Conservation (phyloP, 2,888 invertebrate species). For the Phorcus lineatus region DNA sequence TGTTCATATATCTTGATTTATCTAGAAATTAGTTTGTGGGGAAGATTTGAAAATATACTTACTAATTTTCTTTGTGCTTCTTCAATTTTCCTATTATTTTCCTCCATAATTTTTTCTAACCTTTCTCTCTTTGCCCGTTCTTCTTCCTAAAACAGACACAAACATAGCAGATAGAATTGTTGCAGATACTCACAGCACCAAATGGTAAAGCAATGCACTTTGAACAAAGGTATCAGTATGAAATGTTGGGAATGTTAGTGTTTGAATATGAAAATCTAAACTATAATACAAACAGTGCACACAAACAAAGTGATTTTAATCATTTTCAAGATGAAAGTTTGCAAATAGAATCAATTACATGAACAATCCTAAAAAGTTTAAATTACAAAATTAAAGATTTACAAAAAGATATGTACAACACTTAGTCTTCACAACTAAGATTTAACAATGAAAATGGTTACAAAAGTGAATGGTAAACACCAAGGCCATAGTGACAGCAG, state of each 20-base stretch:
- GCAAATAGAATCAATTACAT: not conserved
- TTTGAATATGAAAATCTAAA: too few relatives aligned
- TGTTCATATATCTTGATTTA: not conserved
- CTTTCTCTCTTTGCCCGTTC: constrained; percentile 96
- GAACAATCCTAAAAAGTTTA: not conserved
- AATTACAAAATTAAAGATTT: not conserved
- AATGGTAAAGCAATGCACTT: not conserved
- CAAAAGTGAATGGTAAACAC: not conserved
- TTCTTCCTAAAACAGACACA: constrained; percentile 87
- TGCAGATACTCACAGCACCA: not conserved
- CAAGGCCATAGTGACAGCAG: not conserved
- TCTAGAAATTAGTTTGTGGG: not conserved
- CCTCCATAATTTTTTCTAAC: constrained; percentile 95
- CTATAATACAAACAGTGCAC: too few relatives aligned
- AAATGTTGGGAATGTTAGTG: too few relatives aligned
- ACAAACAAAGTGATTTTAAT: not conserved
- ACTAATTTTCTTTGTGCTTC: constrained; percentile 98
- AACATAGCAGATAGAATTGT: not conserved
- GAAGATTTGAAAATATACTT: constrained; percentile 45
- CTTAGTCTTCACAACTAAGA: not conserved
- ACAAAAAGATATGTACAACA: not conserved
- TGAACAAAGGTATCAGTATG: too few relatives aligned
- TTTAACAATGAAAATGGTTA: not conserved
- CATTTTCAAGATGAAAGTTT: not conserved
- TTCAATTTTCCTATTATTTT: constrained; percentile 97